phyloP scores from a whole-genome alignment of 2,888 invertebrate species.

The Lochmaea capreae region DNA sequence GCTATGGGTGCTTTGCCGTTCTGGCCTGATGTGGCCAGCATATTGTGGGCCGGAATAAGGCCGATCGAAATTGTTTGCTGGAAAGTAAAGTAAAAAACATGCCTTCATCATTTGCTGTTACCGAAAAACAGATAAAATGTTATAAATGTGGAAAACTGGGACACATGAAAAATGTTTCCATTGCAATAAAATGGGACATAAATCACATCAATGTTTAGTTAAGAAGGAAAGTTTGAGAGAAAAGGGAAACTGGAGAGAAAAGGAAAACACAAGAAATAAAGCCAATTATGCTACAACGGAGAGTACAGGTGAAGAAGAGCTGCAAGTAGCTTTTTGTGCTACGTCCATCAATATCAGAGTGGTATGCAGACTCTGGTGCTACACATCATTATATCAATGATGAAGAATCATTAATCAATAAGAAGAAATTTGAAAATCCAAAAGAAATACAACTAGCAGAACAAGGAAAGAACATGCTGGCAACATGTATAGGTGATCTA shows the following conservation, averaged over 20 bases:
- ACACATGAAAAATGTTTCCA: conserved; percentile 37
- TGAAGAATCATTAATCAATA: conserved; percentile 31
- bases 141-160: conserved; percentile 41
- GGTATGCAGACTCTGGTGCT: conserved; percentile 39
- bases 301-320: neutral
- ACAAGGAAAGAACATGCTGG: conserved; percentile 38
- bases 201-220: conserved; percentile 8
- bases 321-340: conserved; percentile 24
- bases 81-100: conserved; percentile 16
- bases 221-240: neutral
- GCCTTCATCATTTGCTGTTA: neutral
- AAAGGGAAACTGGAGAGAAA: neutral
- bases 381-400: conserved; percentile 39
- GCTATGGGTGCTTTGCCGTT: too few species aligned
- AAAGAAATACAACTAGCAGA: conserved; percentile 40
- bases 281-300: conserved; percentile 31
- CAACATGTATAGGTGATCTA: conserved; percentile 36
- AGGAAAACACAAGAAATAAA: conserved; percentile 11
- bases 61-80: too few species aligned
- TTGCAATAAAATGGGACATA: conserved; percentile 37
- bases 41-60: too few species aligned
- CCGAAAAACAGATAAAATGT: conserved; percentile 28
- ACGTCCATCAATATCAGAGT: conserved; percentile 7
- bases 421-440: conserved; percentile 24
- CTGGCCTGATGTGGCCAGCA: too few species aligned